phyloP scores from a whole-genome alignment of 35 echinoderm and acorn worm genomes.

The Stichopus chloronotus region DNA sequence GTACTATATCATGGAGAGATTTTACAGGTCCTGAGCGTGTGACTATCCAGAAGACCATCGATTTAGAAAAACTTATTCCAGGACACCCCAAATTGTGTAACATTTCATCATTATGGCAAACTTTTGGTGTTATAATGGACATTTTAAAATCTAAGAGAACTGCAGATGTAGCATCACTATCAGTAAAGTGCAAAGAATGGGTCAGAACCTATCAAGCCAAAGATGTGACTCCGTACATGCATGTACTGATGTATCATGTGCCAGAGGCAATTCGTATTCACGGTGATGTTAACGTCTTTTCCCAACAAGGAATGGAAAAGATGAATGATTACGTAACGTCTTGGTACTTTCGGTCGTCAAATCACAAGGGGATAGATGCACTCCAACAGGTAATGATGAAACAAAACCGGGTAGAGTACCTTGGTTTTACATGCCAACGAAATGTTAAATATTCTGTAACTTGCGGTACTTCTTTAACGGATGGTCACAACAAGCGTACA shows the following conservation, averaged over 20 bases:
- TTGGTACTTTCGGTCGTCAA: not conserved
- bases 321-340: not conserved
- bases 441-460: not conserved
- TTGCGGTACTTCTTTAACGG: not conserved
- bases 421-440: not conserved
- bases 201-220: not conserved
- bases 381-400: not conserved
- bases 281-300: not conserved
- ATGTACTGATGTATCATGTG: not conserved
- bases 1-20: not conserved
- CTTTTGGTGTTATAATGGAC: not conserved
- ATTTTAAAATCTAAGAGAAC: not conserved
- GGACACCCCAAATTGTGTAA: not conserved
- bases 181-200: not conserved
- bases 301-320: not conserved
- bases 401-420: conserved; percentile 14
- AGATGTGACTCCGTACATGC: conserved; percentile 25
- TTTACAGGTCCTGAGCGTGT: conserved; percentile 5
- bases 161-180: not conserved
- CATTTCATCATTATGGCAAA: not conserved
- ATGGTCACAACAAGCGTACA: conserved; percentile 28
- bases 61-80: not conserved
- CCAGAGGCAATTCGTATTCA: not conserved
- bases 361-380: not conserved
- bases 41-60: not conserved